A percentile compares a stretch with the other conserved stretches of the same genome.
These are phyloP conservation scores for Acrobasis suavella DNA, from an alignment of 2,888 invertebrate genomes.

Conservation along the genomic window DNA sequence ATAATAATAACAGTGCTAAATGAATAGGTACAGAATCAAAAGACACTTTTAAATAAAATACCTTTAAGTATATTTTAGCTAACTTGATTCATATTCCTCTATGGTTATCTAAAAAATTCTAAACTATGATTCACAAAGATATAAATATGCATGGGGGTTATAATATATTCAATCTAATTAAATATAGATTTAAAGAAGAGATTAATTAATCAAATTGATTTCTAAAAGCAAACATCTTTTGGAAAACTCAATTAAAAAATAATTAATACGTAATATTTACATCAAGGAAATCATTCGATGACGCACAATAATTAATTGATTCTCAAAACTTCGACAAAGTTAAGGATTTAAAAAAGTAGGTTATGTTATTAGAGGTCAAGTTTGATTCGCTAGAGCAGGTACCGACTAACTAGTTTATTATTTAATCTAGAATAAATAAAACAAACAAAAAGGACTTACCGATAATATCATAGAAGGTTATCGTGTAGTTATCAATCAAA, in stretches of 20 bases:
- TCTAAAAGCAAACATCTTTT: conserved; percentile 11
- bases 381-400: background rate
- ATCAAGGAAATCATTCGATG: background rate
- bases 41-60: no score
- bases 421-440: background rate
- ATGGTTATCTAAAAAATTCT: no score
- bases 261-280: background rate
- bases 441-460: conserved; percentile 55
- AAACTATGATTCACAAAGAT: no score
- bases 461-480: conserved; percentile 69
- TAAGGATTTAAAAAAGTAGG: background rate
- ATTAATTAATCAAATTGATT: background rate
- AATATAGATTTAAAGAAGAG: background rate
- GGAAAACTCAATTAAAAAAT: background rate
- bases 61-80: no score
- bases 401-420: background rate
- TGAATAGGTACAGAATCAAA: no score
- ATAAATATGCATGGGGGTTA: background rate
- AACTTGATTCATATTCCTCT: no score
- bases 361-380: background rate
- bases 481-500: conserved; percentile 67
- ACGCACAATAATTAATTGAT: conserved; percentile 2
- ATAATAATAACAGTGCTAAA: no score
- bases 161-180: no score
- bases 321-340: background rate